Evolutionary conservation across 2,113 vertebrate species (phyloP).

Genomic region (Seriola quinqueradiata): DNA sequence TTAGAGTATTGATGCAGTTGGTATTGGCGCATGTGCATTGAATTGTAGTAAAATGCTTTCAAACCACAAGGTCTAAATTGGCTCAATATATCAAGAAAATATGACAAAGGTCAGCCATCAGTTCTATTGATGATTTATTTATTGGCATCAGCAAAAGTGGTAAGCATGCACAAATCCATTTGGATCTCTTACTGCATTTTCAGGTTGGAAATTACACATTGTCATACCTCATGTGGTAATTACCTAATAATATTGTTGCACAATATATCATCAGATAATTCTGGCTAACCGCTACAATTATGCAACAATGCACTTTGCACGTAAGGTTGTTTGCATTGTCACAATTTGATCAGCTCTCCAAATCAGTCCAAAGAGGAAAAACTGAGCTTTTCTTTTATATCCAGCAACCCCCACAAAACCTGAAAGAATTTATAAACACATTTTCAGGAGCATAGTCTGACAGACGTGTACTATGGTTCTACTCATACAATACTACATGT

Average conservation of each 20-base stretch:
- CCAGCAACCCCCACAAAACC: constrained; percentile 47
- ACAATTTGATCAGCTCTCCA: constrained; percentile 51
- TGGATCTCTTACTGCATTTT: constrained; percentile 65
- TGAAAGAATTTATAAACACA: constrained; percentile 57
- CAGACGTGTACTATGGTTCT: constrained; percentile 52
- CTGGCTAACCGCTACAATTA: constrained; percentile 54
- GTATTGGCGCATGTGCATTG: no score
- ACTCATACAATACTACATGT: constrained; percentile 49
- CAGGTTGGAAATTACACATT: constrained; percentile 53
- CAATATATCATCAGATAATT: constrained; percentile 61
- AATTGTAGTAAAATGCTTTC: not conserved
- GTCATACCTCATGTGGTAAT: constrained; percentile 35
- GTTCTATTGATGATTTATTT: constrained; percentile 79
- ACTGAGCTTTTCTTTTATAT: constrained; percentile 50
- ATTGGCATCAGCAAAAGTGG: constrained; percentile 86
- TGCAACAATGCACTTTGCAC: constrained; percentile 59
- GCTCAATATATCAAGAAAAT: not conserved
- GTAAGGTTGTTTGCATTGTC: constrained; percentile 51
- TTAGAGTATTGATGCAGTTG: not conserved
- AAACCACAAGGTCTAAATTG: not conserved
- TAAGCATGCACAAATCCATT: constrained; percentile 82
- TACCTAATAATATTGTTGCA: constrained; percentile 53
- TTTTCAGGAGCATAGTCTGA: constrained; percentile 63
- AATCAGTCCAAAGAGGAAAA: constrained; percentile 52
- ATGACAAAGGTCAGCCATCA: constrained; percentile 2